Conservation (phyloP, 2,113 vertebrate genomes). For the Ammodytes marinus region DNA sequence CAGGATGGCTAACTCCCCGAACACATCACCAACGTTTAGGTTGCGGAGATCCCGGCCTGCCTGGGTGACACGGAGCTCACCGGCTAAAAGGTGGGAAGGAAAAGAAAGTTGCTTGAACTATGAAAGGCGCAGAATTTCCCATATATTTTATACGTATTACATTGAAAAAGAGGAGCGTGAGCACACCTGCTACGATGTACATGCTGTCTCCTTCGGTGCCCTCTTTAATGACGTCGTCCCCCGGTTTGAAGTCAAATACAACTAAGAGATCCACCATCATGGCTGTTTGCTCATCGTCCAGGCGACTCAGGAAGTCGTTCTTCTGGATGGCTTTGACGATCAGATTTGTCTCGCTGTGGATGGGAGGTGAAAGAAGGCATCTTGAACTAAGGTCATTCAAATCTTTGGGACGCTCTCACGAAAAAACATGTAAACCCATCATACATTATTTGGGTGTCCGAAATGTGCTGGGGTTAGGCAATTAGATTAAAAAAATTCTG, state of each 20-base stretch:
- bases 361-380: not conserved
- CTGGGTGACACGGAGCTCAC: conserved; percentile 84
- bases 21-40: conserved; percentile 84
- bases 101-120: not conserved
- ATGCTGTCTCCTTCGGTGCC: conserved; percentile 85
- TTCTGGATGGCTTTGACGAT: conserved; percentile 83
- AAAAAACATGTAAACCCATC: not conserved
- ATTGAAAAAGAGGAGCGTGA: not conserved
- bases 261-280: conserved; percentile 85
- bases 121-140: not conserved
- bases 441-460: not conserved
- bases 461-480: not conserved
- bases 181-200: conserved; percentile 88
- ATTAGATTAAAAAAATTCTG: not conserved
- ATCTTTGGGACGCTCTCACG: not conserved
- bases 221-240: conserved; percentile 81
- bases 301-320: conserved; percentile 86
- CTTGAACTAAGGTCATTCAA: not conserved
- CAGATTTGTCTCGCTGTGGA: conserved; percentile 81
- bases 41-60: conserved; percentile 78
- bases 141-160: not conserved
- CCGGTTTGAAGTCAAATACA: conserved; percentile 42
- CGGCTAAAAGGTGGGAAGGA: conserved; percentile 67
- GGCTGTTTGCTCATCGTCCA: conserved; percentile 86
- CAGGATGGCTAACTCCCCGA: conserved; percentile 87